These are phyloP conservation scores for Sarcophaga bullata DNA, from an alignment of 1,140 invertebrate species.

Conservation along the genomic window DNA sequence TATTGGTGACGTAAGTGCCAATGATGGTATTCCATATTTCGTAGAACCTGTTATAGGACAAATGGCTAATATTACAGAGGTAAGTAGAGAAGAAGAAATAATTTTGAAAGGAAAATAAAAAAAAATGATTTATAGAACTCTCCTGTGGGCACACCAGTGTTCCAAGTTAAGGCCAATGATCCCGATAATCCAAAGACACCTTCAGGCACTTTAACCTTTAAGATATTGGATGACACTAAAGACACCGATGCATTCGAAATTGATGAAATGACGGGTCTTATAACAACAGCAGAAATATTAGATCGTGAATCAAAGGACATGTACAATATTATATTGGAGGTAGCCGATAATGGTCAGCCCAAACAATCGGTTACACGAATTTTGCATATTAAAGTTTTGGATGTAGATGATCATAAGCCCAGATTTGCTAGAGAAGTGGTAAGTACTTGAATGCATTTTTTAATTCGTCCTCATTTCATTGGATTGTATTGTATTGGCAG, in stretches of 20 bases:
- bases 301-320: conserved; percentile 78
- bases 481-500: conserved; percentile 59
- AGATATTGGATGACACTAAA: conserved; percentile 75
- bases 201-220: conserved; percentile 79
- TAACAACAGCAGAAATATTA: conserved; percentile 74
- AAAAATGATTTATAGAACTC: conserved; percentile 71
- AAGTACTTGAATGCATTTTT: conserved; percentile 54
- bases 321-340: conserved; percentile 80
- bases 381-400: conserved; percentile 75
- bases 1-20: conserved; percentile 84
- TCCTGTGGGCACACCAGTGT: conserved; percentile 78
- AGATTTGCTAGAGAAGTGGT: conserved; percentile 77
- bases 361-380: conserved; percentile 79
- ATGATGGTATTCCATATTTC: conserved; percentile 84
- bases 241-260: conserved; percentile 76
- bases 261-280: conserved; percentile 75
- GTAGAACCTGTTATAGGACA: conserved; percentile 78
- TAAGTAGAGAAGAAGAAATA: conserved; percentile 48
- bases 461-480: neutral
- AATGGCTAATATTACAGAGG: conserved; percentile 77
- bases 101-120: neutral
- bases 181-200: conserved; percentile 80
- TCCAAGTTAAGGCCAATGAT: conserved; percentile 81
- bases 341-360: conserved; percentile 78
- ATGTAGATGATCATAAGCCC: conserved; percentile 84